A percentile compares a stretch with the other conserved stretches of the same genome.
These are phyloP conservation scores for Sternotherus odoratus DNA, from an alignment of 2,797 vertebrate genomes.

Conservation along the genomic window DNA sequence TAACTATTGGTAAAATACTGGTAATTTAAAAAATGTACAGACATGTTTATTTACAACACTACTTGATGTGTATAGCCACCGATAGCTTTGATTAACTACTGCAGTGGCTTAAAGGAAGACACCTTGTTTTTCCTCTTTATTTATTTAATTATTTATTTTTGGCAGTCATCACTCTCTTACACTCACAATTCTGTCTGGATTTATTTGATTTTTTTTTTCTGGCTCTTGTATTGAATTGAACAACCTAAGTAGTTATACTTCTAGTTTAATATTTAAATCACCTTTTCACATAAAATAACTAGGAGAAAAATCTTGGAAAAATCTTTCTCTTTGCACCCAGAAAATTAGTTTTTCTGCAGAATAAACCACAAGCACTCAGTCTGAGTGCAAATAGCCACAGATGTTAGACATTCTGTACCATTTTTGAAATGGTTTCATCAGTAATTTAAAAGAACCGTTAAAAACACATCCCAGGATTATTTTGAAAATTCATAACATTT, in stretches of 20 bases:
- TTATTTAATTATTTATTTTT: conserved; percentile 41
- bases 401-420: neutral
- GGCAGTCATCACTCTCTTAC: neutral
- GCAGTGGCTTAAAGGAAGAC: conserved; percentile 5
- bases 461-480: conserved; percentile 52
- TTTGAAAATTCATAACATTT: conserved; percentile 61
- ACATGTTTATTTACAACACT: neutral
- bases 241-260: conserved; percentile 9
- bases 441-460: conserved; percentile 32
- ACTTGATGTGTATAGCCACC: neutral
- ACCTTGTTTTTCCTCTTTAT: conserved; percentile 37
- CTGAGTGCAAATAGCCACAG: conserved; percentile 32
- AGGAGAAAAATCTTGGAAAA: conserved; percentile 18
- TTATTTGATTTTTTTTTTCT: conserved; percentile 19
- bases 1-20: neutral
- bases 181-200: neutral
- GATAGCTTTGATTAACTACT: conserved; percentile 38
- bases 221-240: conserved; percentile 17
- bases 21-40: neutral
- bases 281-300: neutral
- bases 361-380: conserved; percentile 46
- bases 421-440: conserved; percentile 42
- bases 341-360: conserved; percentile 42
- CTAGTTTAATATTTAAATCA: neutral
- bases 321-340: rapidly evolving